Evolutionary conservation across 2,888 invertebrate genomes (phyloP).

Genomic region (Anoplius nigerrimus): DNA sequence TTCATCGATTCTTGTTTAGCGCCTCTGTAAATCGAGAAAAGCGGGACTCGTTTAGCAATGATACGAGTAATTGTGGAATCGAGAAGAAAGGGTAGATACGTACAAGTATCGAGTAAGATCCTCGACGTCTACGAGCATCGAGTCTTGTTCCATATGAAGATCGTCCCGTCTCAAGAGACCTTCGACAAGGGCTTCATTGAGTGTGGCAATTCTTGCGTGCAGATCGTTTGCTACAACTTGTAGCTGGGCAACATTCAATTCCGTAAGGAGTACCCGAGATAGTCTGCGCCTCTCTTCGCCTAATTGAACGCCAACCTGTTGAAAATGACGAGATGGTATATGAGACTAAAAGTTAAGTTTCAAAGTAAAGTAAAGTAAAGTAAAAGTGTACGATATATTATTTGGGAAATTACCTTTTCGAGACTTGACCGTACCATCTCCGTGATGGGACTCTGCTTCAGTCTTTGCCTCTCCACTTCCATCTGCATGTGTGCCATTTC

Average conservation of each 20-base stretch:
- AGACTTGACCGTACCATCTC: constrained; percentile 89
- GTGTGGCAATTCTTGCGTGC: constrained; percentile 93
- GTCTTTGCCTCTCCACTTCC: constrained; percentile 86
- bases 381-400: neutral
- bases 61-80: constrained; percentile 1
- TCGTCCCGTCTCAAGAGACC: constrained; percentile 95
- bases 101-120: constrained; percentile 93
- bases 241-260: constrained; percentile 95
- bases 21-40: constrained; percentile 64
- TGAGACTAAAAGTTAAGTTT: neutral
- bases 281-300: constrained; percentile 89
- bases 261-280: constrained; percentile 89
- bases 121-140: constrained; percentile 97
- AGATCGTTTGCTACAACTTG: constrained; percentile 96
- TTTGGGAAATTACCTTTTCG: constrained; percentile 78
- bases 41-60: constrained; percentile 31
- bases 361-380: neutral
- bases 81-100: constrained; percentile 73
- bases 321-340: neutral
- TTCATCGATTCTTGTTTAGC: constrained; percentile 72
- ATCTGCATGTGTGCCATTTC: constrained; percentile 94
- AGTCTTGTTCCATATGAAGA: constrained; percentile 98
- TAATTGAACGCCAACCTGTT: constrained; percentile 86
- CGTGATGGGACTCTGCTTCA: constrained; percentile 88
- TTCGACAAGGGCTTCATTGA: constrained; percentile 93